These are phyloP conservation scores for Chrysochloris asiatica DNA, from an alignment of 2,113 vertebrate species.

Conservation along the genomic window DNA sequence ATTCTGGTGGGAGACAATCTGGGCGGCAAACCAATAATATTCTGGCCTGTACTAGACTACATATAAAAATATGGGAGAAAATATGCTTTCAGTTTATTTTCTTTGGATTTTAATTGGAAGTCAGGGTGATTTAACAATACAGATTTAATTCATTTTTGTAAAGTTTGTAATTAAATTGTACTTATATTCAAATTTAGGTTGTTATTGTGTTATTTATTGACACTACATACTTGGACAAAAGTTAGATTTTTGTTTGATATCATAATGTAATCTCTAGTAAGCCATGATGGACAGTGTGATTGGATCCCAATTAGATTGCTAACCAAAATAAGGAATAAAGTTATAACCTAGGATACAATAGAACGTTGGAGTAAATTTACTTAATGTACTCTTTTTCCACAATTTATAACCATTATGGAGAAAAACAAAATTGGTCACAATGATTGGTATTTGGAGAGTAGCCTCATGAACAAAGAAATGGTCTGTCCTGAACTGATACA, in stretches of 20 bases:
- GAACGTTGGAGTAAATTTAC: background rate
- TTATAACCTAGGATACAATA: background rate
- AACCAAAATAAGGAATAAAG: background rate
- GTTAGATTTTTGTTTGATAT: background rate
- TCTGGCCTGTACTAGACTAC: background rate
- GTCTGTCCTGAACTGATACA: background rate
- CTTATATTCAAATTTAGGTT: background rate
- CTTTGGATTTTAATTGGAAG: background rate
- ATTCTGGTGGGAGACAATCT: background rate
- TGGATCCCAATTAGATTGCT: background rate
- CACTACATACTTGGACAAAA: background rate
- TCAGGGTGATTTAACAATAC: background rate
- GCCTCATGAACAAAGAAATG: background rate
- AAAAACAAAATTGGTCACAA: background rate
- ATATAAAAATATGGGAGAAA: constrained; percentile 6
- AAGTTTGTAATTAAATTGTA: background rate
- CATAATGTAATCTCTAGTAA: background rate
- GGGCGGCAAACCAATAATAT: background rate
- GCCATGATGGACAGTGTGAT: background rate
- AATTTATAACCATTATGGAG: background rate
- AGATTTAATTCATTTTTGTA: constrained; percentile 14
- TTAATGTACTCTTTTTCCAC: background rate
- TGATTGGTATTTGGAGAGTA: background rate
- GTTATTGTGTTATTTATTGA: background rate
- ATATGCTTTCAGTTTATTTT: background rate